Percentiles rank a stretch among this genome's conserved stretches.
These are phyloP conservation scores for Tethea ocularis DNA, from an alignment of 2,888 invertebrate genomes.

Conservation along the genomic window DNA sequence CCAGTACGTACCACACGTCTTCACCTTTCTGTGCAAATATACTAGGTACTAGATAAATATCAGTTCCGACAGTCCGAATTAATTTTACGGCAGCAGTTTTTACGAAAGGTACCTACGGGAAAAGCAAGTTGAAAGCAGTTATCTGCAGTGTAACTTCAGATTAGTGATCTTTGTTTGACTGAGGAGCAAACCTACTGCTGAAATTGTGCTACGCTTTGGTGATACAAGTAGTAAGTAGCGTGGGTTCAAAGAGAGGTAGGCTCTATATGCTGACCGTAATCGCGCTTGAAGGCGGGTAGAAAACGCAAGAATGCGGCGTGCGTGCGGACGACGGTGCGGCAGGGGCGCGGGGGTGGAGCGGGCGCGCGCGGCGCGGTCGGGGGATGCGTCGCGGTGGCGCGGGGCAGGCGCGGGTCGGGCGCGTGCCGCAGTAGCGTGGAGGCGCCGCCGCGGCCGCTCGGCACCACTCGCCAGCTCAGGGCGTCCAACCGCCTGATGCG, in stretches of 20 bases:
- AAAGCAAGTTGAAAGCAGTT: background rate
- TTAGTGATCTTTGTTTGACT: conserved; percentile 7
- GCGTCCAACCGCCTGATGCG: conserved; percentile 53
- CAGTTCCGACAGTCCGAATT: background rate
- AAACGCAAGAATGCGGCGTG: conserved; percentile 80
- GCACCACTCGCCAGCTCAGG: conserved; percentile 54
- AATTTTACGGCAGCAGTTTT: background rate
- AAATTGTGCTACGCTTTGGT: conserved; percentile 34
- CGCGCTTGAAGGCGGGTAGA: conserved; percentile 49
- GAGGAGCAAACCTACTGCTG: conserved; percentile 36
- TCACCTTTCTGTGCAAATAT: background rate
- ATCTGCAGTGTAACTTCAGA: conserved; percentile 34
- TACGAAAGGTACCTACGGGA: background rate
- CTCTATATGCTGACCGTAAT: conserved; percentile 63
- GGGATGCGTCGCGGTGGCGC: conserved; percentile 63
- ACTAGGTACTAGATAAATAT: background rate
- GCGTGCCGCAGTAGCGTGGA: conserved; percentile 82
- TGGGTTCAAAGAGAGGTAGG: conserved; percentile 42
- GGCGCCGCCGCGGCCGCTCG: conserved; percentile 78
- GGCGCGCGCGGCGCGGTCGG: conserved; percentile 52
- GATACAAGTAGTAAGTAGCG: conserved; percentile 36
- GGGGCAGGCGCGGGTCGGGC: conserved; percentile 59
- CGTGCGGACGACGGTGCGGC: conserved; percentile 69
- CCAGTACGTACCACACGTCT: no score
- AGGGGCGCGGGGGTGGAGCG: conserved; percentile 46